These are phyloP conservation scores for Xenus cinereus DNA, from an alignment of 2,113 vertebrate species.

Conservation along the genomic window DNA sequence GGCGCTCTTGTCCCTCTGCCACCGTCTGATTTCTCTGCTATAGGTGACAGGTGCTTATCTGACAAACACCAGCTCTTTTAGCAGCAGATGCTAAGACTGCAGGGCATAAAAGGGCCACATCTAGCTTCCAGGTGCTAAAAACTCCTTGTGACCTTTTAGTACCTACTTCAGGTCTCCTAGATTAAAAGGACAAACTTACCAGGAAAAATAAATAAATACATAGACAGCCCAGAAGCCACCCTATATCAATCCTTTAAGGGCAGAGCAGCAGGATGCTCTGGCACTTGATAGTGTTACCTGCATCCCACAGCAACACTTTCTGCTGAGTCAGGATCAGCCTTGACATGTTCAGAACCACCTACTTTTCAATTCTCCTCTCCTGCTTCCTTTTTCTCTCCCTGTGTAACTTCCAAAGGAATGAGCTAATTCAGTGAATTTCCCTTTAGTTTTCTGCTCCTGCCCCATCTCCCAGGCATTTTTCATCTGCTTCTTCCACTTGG, in stretches of 20 bases:
- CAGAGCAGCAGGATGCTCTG: not conserved
- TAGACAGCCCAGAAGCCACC: not conserved
- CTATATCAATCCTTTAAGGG: not conserved
- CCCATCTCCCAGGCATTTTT: not conserved
- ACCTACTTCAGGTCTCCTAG: not conserved
- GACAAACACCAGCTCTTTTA: not conserved
- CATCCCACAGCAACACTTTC: not conserved
- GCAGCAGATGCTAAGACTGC: not conserved
- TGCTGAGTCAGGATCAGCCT: constrained; percentile 44
- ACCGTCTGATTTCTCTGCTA: not conserved
- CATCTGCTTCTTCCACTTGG: not conserved
- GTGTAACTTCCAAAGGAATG: not conserved
- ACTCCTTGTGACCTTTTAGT: not conserved
- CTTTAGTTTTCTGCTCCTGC: not conserved
- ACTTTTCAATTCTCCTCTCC: not conserved
- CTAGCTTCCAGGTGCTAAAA: not conserved
- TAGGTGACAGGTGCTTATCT: not conserved
- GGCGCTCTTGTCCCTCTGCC: not conserved
- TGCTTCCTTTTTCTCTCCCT: not conserved
- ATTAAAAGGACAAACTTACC: not conserved
- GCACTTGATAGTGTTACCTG: not conserved
- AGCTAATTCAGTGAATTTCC: not conserved
- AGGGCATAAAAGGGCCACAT: not conserved
- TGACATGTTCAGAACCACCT: not conserved
- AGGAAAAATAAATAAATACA: not conserved